These are phyloP conservation scores for Rhinella marina DNA, from an alignment of 2,797 vertebrate genomes.

Conservation along the genomic window DNA sequence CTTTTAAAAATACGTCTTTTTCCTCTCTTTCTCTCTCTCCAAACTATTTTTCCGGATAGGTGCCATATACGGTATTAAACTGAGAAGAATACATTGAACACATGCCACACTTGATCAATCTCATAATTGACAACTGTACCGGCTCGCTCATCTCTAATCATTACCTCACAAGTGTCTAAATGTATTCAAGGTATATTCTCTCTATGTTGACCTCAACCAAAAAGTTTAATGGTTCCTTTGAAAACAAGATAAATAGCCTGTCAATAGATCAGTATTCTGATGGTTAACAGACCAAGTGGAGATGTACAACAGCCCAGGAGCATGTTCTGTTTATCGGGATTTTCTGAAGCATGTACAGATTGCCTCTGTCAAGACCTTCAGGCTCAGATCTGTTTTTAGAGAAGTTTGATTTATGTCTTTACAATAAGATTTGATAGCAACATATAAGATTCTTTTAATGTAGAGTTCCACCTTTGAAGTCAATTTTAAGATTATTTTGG, in stretches of 20 bases:
- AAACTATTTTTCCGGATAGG: too few relatives aligned
- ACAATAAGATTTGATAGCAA: background rate
- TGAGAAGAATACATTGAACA: too few relatives aligned
- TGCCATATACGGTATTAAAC: too few relatives aligned
- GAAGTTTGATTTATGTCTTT: background rate
- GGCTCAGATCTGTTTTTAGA: constrained; percentile 17
- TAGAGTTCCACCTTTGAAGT: background rate
- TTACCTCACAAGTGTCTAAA: too few relatives aligned
- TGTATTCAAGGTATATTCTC: background rate
- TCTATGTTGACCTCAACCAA: background rate
- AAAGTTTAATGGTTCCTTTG: background rate
- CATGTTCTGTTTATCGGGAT: constrained; percentile 8
- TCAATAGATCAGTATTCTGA: too few relatives aligned
- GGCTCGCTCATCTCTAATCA: too few relatives aligned
- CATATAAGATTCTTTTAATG: background rate
- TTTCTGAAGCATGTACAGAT: constrained; percentile 15
- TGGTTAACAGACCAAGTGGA: background rate
- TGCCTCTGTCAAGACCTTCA: constrained; percentile 3
- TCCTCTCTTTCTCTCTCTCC: too few relatives aligned
- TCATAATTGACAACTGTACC: too few relatives aligned
- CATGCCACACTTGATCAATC: too few relatives aligned
- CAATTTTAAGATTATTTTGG: background rate
- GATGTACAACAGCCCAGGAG: background rate
- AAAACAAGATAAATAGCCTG: background rate
- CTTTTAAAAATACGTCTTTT: too few relatives aligned